These are phyloP conservation scores for Astur gentilis DNA, from an alignment of 2,113 vertebrate species.

Conservation along the genomic window DNA sequence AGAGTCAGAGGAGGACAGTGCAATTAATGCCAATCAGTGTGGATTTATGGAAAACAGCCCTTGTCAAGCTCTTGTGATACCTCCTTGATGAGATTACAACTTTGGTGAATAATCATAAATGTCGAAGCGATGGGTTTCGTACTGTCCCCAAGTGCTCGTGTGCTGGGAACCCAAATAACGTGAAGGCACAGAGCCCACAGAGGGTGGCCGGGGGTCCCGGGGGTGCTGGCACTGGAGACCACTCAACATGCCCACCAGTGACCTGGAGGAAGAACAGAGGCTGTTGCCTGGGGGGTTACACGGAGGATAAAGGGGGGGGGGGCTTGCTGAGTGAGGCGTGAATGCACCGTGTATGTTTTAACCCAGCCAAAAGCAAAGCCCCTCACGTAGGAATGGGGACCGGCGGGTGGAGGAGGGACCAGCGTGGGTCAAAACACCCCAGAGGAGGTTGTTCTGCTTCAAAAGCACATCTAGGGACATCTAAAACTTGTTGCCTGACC, in stretches of 20 bases:
- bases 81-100: neutral
- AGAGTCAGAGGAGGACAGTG: neutral
- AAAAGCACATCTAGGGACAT: neutral
- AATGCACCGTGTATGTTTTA: fast-evolving
- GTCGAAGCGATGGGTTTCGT: fast-evolving
- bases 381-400: fast-evolving
- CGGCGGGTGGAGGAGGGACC: fast-evolving
- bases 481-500: neutral
- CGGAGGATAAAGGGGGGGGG: too few relatives aligned
- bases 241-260: neutral
- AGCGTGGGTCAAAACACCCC: neutral
- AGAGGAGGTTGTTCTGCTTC: too few relatives aligned
- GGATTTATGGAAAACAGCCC: neutral
- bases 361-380: neutral
- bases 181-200: fast-evolving
- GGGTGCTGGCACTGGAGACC: neutral
- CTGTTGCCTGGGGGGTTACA: neutral
- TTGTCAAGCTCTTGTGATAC: neutral
- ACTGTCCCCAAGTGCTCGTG: fast-evolving
- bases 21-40: constrained; percentile 25
- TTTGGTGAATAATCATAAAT: neutral
- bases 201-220: neutral
- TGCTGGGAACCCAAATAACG: fast-evolving
- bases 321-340: fast-evolving
- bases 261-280: neutral